A percentile compares a stretch with the other conserved stretches of the same genome.
Evolutionary conservation across 2,888 invertebrate species (phyloP).

Genomic region (Gari tellinella): DNA sequence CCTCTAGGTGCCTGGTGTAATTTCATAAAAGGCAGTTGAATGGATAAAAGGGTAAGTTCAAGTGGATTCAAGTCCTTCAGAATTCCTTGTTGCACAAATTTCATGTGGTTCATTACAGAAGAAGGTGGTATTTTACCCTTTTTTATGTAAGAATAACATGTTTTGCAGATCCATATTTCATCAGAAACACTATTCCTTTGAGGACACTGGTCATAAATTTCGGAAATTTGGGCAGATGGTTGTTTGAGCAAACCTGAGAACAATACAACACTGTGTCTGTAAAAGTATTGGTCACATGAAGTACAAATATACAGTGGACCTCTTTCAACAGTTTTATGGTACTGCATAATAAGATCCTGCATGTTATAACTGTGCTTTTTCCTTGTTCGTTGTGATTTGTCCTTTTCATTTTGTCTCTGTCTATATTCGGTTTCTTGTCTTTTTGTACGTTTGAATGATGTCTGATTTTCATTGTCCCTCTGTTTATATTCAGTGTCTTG

Average conservation of each 20-base stretch:
- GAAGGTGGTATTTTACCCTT: constrained; percentile 48
- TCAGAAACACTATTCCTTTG: constrained; percentile 9
- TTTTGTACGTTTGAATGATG: no score
- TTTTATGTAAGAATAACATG: constrained; percentile 45
- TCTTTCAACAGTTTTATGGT: constrained; percentile 21
- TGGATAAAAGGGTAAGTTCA: constrained; percentile 45
- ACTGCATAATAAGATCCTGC: constrained; percentile 12
- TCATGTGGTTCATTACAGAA: constrained; percentile 39
- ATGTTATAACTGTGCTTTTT: no score
- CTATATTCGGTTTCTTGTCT: no score
- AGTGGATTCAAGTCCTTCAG: constrained; percentile 36
- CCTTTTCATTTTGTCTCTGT: no score
- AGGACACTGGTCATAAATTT: no score
- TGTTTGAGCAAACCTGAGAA: constrained; percentile 1
- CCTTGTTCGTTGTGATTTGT: no score
- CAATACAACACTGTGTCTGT: constrained; percentile 21
- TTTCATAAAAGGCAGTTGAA: constrained; percentile 48
- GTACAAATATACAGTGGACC: constrained; percentile 48
- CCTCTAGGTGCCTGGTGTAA: constrained; percentile 48
- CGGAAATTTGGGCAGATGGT: neutral
- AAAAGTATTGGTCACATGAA: constrained; percentile 36
- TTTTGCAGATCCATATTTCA: constrained; percentile 47
- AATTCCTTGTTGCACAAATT: constrained; percentile 27
- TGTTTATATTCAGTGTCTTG: no score
- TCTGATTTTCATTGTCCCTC: no score